Evolutionary conservation across 2,888 invertebrate genomes (phyloP).

Genomic region (Dicranocentrus wangi): DNA sequence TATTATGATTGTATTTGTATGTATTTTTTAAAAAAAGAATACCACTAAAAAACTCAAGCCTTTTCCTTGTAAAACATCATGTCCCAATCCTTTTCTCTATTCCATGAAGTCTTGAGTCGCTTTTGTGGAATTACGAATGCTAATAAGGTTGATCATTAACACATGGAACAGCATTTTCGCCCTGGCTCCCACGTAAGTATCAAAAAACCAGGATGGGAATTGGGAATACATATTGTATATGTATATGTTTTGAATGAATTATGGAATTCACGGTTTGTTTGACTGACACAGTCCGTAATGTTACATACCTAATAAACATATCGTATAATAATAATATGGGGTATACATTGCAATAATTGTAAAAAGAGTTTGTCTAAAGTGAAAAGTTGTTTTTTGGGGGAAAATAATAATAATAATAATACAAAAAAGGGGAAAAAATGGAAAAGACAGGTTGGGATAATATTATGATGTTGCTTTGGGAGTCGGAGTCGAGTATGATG

Average conservation of each 20-base stretch:
- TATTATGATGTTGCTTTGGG: conserved; percentile 2
- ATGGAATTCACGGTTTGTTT: conserved; percentile 14
- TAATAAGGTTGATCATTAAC: conserved; percentile 71
- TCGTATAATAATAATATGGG: too few species aligned
- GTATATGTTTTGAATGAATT: too few species aligned
- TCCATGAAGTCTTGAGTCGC: conserved; percentile 20
- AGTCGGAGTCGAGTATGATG: too few species aligned
- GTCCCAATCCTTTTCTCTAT: conserved; percentile 4
- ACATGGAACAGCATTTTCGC: conserved; percentile 59
- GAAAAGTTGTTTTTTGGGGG: conserved; percentile 26
- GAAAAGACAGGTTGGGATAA: conserved; percentile 25
- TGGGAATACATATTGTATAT: too few species aligned
- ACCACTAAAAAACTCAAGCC: too few species aligned
- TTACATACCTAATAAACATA: too few species aligned
- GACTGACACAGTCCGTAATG: neutral
- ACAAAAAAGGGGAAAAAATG: conserved; percentile 23
- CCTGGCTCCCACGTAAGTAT: conserved; percentile 6
- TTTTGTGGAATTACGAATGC: conserved; percentile 34
- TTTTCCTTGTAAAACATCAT: neutral
- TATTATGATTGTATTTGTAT: too few species aligned
- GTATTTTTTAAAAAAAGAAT: too few species aligned
- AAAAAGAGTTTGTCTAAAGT: too few species aligned
- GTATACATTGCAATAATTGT: too few species aligned
- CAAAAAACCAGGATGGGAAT: neutral
- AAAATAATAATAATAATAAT: conserved; percentile 24